A percentile compares a stretch with the other conserved stretches of the same genome.
phyloP scores from a whole-genome alignment of 2,797 vertebrate species.

The Telmatherina bonti region DNA sequence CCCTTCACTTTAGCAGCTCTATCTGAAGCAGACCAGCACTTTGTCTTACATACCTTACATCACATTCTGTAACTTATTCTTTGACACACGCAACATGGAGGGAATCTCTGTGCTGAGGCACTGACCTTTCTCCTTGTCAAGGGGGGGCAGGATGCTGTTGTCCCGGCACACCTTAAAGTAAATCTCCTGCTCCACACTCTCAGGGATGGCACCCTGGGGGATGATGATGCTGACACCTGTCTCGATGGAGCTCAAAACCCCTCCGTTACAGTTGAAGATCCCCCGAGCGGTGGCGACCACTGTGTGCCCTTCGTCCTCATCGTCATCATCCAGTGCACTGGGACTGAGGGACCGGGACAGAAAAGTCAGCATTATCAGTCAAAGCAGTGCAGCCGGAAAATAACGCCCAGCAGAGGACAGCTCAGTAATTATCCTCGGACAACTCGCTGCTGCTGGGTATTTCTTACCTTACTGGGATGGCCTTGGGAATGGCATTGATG shows the following conservation, averaged over 20 bases:
- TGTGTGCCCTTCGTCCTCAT: slow-evolving; percentile 97
- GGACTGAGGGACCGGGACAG: slow-evolving; percentile 81
- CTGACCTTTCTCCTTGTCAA: slow-evolving; percentile 99
- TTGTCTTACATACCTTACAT: background rate
- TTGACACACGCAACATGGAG: slow-evolving; percentile 13
- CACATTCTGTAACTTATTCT: slow-evolving; percentile 1
- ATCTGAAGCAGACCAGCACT: background rate
- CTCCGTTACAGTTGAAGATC: slow-evolving; percentile 96
- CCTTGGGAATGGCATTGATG: slow-evolving; percentile 92
- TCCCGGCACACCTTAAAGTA: slow-evolving; percentile 99
- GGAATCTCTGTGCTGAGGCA: slow-evolving; percentile 5
- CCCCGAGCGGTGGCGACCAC: slow-evolving; percentile 97
- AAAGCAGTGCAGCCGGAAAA: slow-evolving; percentile 21
- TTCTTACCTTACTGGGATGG: slow-evolving; percentile 93
- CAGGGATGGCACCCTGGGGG: slow-evolving; percentile 97
- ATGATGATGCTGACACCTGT: slow-evolving; percentile 99
- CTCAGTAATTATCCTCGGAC: slow-evolving; percentile 17
- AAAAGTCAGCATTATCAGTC: slow-evolving; percentile 58
- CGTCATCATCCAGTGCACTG: slow-evolving; percentile 94
- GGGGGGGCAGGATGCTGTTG: slow-evolving; percentile 98
- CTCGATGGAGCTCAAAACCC: slow-evolving; percentile 97
- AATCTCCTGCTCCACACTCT: slow-evolving; percentile 97
- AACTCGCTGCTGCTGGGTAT: background rate
- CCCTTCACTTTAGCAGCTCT: background rate
- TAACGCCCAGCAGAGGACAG: slow-evolving; percentile 40